These are phyloP conservation scores for Anthopleura xanthogrammica DNA, from an alignment of 92 coral and sea anemone species.

Conservation along the genomic window DNA sequence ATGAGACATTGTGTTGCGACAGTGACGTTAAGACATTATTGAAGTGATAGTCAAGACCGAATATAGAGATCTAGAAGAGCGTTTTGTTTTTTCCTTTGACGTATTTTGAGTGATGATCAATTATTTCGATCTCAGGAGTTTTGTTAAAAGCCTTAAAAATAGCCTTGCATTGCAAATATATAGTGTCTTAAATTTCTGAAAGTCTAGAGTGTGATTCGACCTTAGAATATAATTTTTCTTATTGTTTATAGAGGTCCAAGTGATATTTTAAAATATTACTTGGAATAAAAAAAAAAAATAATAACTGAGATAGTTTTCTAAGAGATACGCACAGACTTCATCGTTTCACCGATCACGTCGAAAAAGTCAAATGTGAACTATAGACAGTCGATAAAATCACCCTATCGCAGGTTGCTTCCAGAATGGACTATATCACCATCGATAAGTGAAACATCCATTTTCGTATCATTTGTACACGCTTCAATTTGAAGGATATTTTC, in stretches of 20 bases:
- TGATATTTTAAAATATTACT: background rate
- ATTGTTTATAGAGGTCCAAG: background rate
- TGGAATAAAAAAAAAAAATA: no score
- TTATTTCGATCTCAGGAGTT: conserved; percentile 4
- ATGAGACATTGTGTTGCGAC: conserved; percentile 1
- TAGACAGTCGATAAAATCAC: background rate
- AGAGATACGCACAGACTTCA: no score
- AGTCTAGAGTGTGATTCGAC: no score
- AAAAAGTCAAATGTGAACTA: background rate
- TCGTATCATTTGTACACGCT: background rate
- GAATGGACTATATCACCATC: background rate
- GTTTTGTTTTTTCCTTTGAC: background rate
- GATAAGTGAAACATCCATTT: background rate
- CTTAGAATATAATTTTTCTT: background rate
- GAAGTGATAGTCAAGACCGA: background rate
- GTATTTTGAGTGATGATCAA: background rate
- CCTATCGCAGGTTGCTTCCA: background rate
- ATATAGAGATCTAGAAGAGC: background rate
- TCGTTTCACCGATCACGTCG: background rate
- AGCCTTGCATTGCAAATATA: background rate
- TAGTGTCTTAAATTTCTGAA: background rate
- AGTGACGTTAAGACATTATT: background rate
- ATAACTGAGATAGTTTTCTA: no score
- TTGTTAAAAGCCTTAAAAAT: conserved; percentile 5
- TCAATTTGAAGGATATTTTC: background rate